Evolutionary conservation across 2,113 vertebrate genomes (phyloP), one percentile per base, ranked within the genome.

Genomic region (Melanostigma gelatinosum): DNA sequence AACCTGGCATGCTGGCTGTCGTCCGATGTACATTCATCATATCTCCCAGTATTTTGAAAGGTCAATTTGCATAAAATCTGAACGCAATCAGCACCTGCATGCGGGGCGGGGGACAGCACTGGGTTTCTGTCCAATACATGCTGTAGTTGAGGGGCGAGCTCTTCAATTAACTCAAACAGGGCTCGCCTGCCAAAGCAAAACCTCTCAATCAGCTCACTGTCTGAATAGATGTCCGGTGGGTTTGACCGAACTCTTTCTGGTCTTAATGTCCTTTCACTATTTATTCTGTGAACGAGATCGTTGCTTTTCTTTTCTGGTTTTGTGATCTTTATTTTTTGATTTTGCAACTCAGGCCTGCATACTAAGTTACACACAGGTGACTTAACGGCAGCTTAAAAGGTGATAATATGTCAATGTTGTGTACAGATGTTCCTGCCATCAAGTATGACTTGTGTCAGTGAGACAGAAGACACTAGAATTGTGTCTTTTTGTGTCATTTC

Each of bases 1-100:
- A 60, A 34, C 58, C 29, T 13, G 58, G 6, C 15, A 18, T 60
- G 58, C 55, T 27, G 24, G 24, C 24, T 29, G 58, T 60, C 16
- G 15, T 60, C 58, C 29, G 29, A 32, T 60, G 29, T 32, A 60
- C 58, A 60, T 60, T 34, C 8, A 60, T 60, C 58, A 60, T 60
- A 34, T 60, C 58, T 60, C 58, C 15, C 58, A 29, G 57, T 16
- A 6, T 32, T 60, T 60, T 32, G 27, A 60, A 60, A 60, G 27
- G 55, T 4, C 27, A 2, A 32, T 60, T 32, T 60, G 27, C 57
- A 60, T 60, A 60, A 60, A 60, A 32, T 32, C 27, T 16, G 27
- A 60, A 32, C 57, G 27, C 7, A 60, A 60, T 60, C 57, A 32
- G 57, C 57, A 60, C 57, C 57, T 60, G 57, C 57, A 32, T 60